These are phyloP conservation scores for Neuroterus valhalla DNA, from an alignment of 1,140 invertebrate species.

Conservation along the genomic window DNA sequence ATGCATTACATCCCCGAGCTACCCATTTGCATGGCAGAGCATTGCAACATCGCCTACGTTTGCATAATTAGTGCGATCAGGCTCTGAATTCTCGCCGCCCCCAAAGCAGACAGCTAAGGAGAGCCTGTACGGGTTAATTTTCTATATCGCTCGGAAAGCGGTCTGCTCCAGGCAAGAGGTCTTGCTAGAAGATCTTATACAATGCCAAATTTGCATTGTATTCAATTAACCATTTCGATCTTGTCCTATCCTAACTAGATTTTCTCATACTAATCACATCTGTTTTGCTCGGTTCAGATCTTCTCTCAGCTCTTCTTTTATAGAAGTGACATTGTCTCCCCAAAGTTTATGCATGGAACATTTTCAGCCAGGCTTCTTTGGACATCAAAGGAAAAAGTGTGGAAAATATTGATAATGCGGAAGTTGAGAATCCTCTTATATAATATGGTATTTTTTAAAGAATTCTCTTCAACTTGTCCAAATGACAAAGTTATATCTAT, in stretches of 20 bases:
- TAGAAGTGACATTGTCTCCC: too few species aligned
- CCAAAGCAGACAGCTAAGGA: constrained; percentile 29
- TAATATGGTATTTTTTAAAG: too few species aligned
- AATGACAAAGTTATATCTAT: too few species aligned
- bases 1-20: constrained; percentile 14
- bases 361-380: too few species aligned
- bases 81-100: constrained; percentile 27
- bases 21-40: constrained; percentile 23
- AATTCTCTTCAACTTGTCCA: too few species aligned
- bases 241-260: constrained; percentile 6
- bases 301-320: too few species aligned
- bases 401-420: too few species aligned
- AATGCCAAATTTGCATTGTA: constrained; percentile 23
- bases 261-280: too few species aligned
- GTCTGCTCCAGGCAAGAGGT: constrained; percentile 22
- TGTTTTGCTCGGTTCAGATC: too few species aligned
- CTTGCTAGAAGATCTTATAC: constrained; percentile 25
- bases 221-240: constrained; percentile 18
- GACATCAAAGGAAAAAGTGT: too few species aligned
- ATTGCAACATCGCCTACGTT: constrained; percentile 30
- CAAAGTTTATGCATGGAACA: too few species aligned
- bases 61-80: constrained; percentile 28
- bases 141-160: constrained; percentile 28
- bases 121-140: constrained; percentile 25
- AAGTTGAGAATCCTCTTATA: too few species aligned